Conservation (phyloP, 2,888 invertebrate genomes). For the Tridacna crocea region DNA sequence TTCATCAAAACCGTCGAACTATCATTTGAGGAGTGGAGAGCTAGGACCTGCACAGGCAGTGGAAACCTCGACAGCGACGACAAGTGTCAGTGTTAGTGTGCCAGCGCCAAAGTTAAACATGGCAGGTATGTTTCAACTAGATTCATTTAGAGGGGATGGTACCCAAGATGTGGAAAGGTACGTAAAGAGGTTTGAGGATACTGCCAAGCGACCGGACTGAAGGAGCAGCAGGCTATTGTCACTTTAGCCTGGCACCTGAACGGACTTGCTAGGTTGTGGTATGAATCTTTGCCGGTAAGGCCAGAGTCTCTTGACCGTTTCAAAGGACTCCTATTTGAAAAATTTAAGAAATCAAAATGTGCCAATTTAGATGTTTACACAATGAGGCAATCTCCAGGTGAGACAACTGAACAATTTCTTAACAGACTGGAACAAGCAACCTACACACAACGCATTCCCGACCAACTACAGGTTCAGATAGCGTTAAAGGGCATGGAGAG, state of each 20-base stretch:
- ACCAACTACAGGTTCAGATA: not conserved
- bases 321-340: not conserved
- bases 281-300: not conserved
- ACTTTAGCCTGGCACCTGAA: conserved; percentile 9
- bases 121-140: not conserved
- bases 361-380: not conserved
- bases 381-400: not conserved
- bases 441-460: not conserved
- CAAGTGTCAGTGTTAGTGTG: not conserved
- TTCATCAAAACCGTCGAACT: not conserved
- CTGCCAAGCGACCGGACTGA: not conserved
- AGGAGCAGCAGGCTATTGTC: not conserved
- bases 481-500: conserved; percentile 3
- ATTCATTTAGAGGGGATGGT: conserved; percentile 3
- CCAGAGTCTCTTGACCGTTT: not conserved
- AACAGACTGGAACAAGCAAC: not conserved
- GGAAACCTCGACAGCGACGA: not conserved
- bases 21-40: not conserved
- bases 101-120: not conserved
- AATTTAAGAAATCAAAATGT: not conserved
- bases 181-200: not conserved
- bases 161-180: not conserved
- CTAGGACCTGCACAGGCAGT: not conserved
- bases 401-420: not conserved
- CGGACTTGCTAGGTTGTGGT: not conserved